Conservation (phyloP, 1,140 invertebrate species). For the Trinorchestia longiramus region DNA sequence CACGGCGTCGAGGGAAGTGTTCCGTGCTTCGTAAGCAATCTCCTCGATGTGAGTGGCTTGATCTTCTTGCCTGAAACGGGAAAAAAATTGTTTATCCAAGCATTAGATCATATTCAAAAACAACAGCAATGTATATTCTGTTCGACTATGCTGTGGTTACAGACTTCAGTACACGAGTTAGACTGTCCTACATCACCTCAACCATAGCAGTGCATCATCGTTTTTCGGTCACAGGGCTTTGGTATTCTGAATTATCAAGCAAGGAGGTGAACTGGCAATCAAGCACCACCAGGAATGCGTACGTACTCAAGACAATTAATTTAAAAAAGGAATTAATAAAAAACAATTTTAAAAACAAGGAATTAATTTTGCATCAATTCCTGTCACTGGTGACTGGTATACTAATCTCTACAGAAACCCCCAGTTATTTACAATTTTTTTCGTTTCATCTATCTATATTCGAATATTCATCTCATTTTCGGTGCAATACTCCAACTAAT, state of each 20-base stretch:
- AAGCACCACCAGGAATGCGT: too few species aligned
- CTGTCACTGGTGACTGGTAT: background rate
- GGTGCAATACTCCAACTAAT: background rate
- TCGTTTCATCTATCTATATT: background rate
- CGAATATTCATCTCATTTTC: background rate
- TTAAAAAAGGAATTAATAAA: too few species aligned
- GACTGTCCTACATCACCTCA: too few species aligned
- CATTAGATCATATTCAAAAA: background rate
- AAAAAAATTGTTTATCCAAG: background rate
- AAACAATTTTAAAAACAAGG: too few species aligned
- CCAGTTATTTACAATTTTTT: too few species aligned
- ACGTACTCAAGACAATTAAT: too few species aligned
- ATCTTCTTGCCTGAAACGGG: constrained; percentile 74
- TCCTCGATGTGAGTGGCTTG: constrained; percentile 83
- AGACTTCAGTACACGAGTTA: constrained; percentile 59
- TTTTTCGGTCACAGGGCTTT: too few species aligned
- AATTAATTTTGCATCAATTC: too few species aligned
- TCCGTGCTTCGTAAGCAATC: constrained; percentile 83
- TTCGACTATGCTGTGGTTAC: too few species aligned
- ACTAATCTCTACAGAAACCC: background rate
- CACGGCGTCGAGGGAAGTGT: constrained; percentile 85
- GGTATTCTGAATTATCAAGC: too few species aligned
- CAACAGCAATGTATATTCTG: background rate
- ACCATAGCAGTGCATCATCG: too few species aligned
- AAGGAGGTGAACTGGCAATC: too few species aligned